Conservation (phyloP, 2,797 vertebrate species). For the Hafferia zeledoni region DNA sequence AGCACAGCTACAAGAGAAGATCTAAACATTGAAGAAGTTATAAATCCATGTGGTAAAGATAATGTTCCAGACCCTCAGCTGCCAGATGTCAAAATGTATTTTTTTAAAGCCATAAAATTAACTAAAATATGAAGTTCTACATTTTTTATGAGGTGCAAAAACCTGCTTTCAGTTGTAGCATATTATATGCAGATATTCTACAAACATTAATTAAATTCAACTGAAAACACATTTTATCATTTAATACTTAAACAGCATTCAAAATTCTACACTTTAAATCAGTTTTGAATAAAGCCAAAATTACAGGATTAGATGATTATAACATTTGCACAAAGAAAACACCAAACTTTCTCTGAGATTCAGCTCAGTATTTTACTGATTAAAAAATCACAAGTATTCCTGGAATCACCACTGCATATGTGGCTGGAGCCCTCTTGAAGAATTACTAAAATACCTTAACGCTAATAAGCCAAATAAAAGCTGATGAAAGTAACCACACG, state of each 20-base stretch:
- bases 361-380: too few relatives aligned
- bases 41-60: not conserved
- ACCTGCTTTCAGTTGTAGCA: not conserved
- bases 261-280: not conserved
- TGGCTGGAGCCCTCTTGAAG: slow-evolving; percentile 14
- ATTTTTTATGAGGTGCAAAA: not conserved
- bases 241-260: not conserved
- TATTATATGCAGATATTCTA: not conserved
- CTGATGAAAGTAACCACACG: not conserved
- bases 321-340: not conserved
- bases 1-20: not conserved
- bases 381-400: not conserved
- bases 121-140: not conserved
- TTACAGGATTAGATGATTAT: not conserved
- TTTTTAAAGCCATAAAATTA: not conserved
- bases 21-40: not conserved
- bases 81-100: not conserved
- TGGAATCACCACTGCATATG: not conserved
- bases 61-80: not conserved
- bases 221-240: not conserved
- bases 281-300: not conserved
- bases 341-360: not conserved
- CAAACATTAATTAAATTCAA: not conserved
- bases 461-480: not conserved
- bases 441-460: not conserved